A percentile compares a stretch with the other conserved stretches of the same genome.
Conservation (phyloP, 23 tunicate genomes). For the Clavelina lepadiformis region DNA sequence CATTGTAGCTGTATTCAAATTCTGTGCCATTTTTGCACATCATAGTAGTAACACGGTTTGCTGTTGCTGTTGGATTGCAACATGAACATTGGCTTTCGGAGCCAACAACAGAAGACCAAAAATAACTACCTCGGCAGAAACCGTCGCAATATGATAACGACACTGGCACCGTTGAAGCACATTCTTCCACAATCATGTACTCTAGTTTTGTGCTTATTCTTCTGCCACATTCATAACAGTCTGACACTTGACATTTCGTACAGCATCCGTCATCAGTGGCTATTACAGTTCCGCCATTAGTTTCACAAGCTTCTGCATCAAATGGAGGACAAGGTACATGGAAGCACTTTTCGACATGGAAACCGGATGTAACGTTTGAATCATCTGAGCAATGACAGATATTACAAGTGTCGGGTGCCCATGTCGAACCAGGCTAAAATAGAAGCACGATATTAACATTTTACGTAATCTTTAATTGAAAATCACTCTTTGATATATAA, state of each 20-base stretch:
- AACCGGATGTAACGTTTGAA: conserved; percentile 38
- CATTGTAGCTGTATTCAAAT: conserved; percentile 43
- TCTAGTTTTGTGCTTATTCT: conserved; percentile 46
- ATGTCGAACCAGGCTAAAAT: conserved; percentile 54
- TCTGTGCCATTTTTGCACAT: conserved; percentile 77
- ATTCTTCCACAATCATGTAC: conserved; percentile 56
- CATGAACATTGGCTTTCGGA: conserved; percentile 62
- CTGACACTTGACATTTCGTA: conserved; percentile 52
- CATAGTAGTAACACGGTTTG: conserved; percentile 28
- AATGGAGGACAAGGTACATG: conserved; percentile 71
- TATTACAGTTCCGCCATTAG: conserved; percentile 59
- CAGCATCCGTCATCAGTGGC: conserved; percentile 87
- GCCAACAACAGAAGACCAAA: conserved; percentile 48
- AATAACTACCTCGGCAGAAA: conserved; percentile 66
- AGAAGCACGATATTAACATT: no score
- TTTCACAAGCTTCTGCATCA: conserved; percentile 47
- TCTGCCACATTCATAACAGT: conserved; percentile 66
- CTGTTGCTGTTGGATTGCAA: conserved; percentile 72
- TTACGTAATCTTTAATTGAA: no score
- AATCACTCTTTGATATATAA: not conserved
- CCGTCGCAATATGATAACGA: conserved; percentile 84
- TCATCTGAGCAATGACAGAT: conserved; percentile 59
- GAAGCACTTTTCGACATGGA: conserved; percentile 39
- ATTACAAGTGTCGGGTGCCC: conserved; percentile 65
- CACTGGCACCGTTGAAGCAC: conserved; percentile 56